Base-by-base conservation (phyloP, 1,140 invertebrate species). In the Pseudomyrmex pallidus region DNA sequence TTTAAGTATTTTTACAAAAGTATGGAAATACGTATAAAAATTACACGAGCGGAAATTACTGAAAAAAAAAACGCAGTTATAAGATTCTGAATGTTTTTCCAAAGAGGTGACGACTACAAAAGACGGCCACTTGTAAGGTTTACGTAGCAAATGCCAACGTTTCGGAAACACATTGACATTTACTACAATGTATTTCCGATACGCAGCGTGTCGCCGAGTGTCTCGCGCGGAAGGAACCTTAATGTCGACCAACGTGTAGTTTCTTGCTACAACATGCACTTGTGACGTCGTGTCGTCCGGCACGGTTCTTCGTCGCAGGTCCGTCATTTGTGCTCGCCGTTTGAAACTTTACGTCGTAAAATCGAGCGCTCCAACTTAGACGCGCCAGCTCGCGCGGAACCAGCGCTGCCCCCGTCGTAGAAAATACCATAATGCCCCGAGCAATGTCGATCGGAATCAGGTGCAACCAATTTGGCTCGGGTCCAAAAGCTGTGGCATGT, bases 381-480 rank as follows among this genome's bases (percentile, higher is more conserved):
- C 64, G 82, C 57, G 63, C 70, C 50, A 35, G 63, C 56, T 13
- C 25, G 86, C 48, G 48, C 61, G 83, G 44, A 82, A 84, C 87
- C 87, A 68, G 57, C 56, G 44, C 35, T 80, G 64, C 61, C 50
- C 50, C 10, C 85, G 64, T 85, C 88, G 74, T 89, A 90, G 91
- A 92, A 91, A 91, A 90, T 90, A 91, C 72, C 88, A 83, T 89
- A 90, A 91, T 91, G 90, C 85, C 80, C 66, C 63, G 46, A 54
- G 90, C 78, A 89, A 35, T 72, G 86, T 90, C 89, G 91, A 92
- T 92, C 88, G 91, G 87, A 92, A 91, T 92, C 91, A 92, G 90
- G 90, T 90, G 90, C 90, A 90, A 87, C 90, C 91, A 92, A 92
- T 92, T 92, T 92, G 91, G 91, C 90, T 63, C 50, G 9, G 59